Evolutionary conservation across 2,113 vertebrate species (phyloP).

Genomic region (Salvator merianae): DNA sequence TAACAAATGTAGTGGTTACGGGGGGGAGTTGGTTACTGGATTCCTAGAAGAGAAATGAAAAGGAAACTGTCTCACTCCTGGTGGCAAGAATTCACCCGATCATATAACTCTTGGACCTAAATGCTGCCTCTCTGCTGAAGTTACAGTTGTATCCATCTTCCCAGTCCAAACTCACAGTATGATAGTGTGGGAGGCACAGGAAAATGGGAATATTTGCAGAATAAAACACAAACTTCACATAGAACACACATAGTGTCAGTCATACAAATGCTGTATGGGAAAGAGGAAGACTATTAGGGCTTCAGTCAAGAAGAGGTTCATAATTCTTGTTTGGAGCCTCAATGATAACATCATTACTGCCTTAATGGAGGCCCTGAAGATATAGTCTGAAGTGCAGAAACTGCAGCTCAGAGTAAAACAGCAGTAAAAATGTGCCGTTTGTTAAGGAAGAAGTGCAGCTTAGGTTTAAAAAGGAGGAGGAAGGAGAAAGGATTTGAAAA

Average conservation of each 20-base stretch:
- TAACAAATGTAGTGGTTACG: no score
- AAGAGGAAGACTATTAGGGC: background rate
- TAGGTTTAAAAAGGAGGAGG: background rate
- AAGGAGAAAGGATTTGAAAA: background rate
- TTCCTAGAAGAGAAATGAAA: no score
- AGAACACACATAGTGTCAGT: background rate
- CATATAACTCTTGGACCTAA: background rate
- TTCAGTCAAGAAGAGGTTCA: background rate
- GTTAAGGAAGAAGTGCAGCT: background rate
- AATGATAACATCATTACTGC: background rate
- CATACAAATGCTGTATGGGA: background rate
- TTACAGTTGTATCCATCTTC: background rate
- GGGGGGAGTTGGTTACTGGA: no score
- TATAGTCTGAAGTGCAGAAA: background rate
- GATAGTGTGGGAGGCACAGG: background rate
- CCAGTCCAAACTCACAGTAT: background rate
- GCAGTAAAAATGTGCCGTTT: background rate
- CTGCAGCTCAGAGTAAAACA: slow-evolving; percentile 27
- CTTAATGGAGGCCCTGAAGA: slow-evolving; percentile 28
- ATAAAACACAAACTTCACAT: background rate
- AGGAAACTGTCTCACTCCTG: no score
- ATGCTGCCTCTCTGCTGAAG: background rate
- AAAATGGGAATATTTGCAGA: background rate
- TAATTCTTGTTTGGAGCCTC: slow-evolving; percentile 14
- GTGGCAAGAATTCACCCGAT: background rate